Base-by-base conservation (phyloP, 2,113 vertebrate species). In the Heteronetta atricapilla region DNA sequence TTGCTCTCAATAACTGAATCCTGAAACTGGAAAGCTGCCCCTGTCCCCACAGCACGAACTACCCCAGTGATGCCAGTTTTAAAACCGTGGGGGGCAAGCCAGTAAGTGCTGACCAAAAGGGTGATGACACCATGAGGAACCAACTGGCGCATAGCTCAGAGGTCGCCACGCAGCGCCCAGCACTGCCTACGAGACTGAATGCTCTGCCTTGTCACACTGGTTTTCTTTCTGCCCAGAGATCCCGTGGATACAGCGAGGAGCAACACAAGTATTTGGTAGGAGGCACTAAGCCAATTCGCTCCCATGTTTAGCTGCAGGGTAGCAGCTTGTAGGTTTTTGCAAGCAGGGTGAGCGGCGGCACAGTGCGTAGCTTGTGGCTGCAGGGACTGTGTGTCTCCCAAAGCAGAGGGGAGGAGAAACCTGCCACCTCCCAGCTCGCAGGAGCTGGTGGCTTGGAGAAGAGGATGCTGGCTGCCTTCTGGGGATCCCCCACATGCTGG, bases 91-190 rank as follows among this genome's bases (percentile, higher is more conserved):
- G 3, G 34, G 25, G 22, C 46, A 75, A 90, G 56, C 13, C 82
- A n/a, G 34, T 34, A 63, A 93, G 79, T 20, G 46, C 64, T 55
- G 86, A 64, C 29, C 83, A 40, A 94, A 76, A 67, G 64, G 92
- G 88, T 62, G 90, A 90, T 90, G 93, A 93, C 82, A 90, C 56
- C 15, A 0, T 31, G 56, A 88, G 69, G 94, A 90, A 81, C 76
- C 95, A 92, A 60, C 86, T 78, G 92, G 91, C 34, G 1, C 96
- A 93, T 93, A 95, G 82, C 86, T 90, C 88, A 78, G 92, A 95
- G 95, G 95, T 95, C 82, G 2, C 52, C 10, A 7, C 6, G 74
- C 33, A 85, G 87, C 84, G 74, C 58, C 53, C 12, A 0, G 88
- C 86, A 6, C 92, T 92, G 90, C 88, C 93, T 93, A 83, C 28